Evolutionary conservation across 2,888 invertebrate genomes (phyloP), one percentile per base, ranked within the genome.

Genomic region (Crocallis elinguaria): DNA sequence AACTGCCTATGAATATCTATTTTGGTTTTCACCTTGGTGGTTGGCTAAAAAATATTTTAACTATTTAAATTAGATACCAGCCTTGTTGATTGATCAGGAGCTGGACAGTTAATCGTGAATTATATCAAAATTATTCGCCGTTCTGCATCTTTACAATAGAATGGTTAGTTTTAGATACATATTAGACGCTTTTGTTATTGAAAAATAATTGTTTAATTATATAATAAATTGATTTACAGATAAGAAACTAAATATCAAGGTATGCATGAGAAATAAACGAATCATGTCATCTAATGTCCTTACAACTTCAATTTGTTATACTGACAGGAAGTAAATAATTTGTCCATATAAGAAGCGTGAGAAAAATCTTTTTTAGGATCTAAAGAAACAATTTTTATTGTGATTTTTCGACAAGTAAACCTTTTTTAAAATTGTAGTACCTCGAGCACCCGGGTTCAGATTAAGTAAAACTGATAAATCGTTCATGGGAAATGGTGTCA

Each of bases 1-100:
- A 14, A 42, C 45, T 27, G 35, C 39, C 29, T 25, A 29, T 38
- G 21, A 37, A 43, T 27, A 41, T 44, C 52, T 61, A 61, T 57
- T 56, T 56, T 39, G n/a, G 49, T 48, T 13, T 38, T 52, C 13
- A 30, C 62, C 62, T 62, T 62, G 62, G 50, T 29, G 19, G 17
- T 37, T 38, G 30, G 39, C 36, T 46, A 33, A 33, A 37, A 43
- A 60, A 51, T 44, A 52, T 49, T 39, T 30, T 46, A 45, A 32
- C 44, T 46, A 29, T 35, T 49, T 23, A 11, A 42, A 39, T 12
- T 14, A 32, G 30, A 42, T 1, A 30, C 12, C 43, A 38, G 14
- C 51, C 55, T 59, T 59, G 39, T 8, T 3, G n/a, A 17, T 12
- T n/a, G 36, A 36, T 21, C 32, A 27, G 19, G n/a, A 21, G 17